A percentile compares a stretch with the other conserved stretches of the same genome.
Evolutionary conservation across 2,113 vertebrate genomes (phyloP).

Genomic region (Plotosus lineatus): DNA sequence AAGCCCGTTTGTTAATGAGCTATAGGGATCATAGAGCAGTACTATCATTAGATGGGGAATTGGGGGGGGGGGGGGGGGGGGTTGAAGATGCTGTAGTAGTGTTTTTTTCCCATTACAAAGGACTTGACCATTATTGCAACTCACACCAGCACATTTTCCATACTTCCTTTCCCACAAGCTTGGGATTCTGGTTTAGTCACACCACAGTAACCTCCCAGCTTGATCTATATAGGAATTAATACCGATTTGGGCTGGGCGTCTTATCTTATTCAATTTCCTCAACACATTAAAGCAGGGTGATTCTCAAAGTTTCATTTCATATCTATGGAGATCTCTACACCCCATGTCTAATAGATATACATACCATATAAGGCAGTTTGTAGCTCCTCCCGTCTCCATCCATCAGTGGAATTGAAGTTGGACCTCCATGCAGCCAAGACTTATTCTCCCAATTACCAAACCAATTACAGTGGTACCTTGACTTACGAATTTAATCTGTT

Average conservation of each 20-base stretch:
- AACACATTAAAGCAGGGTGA: neutral
- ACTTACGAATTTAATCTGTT: too few species aligned
- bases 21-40: constrained; percentile 76
- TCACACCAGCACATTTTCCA: constrained; percentile 61
- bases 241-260: neutral
- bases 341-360: neutral
- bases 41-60: constrained; percentile 66
- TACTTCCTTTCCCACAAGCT: constrained; percentile 33
- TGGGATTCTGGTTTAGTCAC: constrained; percentile 48
- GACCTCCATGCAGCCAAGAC: neutral
- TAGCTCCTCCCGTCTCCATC: neutral
- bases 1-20: constrained; percentile 80
- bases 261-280: neutral
- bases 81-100: constrained; percentile 67
- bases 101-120: constrained; percentile 72
- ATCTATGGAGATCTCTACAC: too few species aligned
- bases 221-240: neutral
- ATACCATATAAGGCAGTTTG: neutral
- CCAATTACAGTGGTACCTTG: too few species aligned
- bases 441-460: too few species aligned
- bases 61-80: neutral
- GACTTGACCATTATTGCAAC: constrained; percentile 73
- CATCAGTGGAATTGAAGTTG: neutral
- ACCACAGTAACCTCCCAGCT: constrained; percentile 1
- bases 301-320: neutral